Evolutionary conservation across 2,888 invertebrate genomes (phyloP), one percentile per base, ranked within the genome.

Genomic region (Brachypalpus laphriformis): DNA sequence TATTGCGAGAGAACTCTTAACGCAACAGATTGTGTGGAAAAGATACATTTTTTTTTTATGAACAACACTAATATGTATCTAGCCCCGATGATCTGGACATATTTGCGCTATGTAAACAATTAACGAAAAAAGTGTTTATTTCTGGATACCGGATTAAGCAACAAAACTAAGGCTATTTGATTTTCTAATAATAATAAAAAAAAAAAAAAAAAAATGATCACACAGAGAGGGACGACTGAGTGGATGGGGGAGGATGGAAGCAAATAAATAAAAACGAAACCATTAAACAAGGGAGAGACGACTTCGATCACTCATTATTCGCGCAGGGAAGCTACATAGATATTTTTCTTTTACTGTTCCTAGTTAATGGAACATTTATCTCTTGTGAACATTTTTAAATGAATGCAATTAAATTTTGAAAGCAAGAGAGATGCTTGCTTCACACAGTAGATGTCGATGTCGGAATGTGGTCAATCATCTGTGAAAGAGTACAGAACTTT

Each of bases 381-480:
- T 57, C 37, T 76, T 59, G 66, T 14, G 61, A 40, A 37, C 14
- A 76, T 70, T 51, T 76, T 71, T 37, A 37, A 82, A 76, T 54
- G 78, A 68, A 57, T 74, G 51, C 54, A 83, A 83, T 74, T 78
- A 57, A 68, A 61, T 28, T 45, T 61, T 54, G 45, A 78, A 77
- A 20, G 63, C 70, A 54, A 47, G 54, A 59, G 31, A 25, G 25
- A 25, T n/a, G 37, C 31, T 56, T 40, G 22, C 4, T 20, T 1
- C 59, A 25, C 20, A 16, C 3, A 25, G 25, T 25, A 3, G 28
- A 51, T 16, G 34, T 25, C 42, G 25, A 45, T 42, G 72, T 51
- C 31, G 63, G 28, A 74, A 51, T 61, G 40, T 54, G 51, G 61
- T 45, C 54, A 65, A 56, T 65, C 56, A 65, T 42, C 31, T 22